Evolutionary conservation across 2,888 invertebrate species (phyloP), one percentile per base, ranked within the genome.

Genomic region (Steromphala cineraria): DNA sequence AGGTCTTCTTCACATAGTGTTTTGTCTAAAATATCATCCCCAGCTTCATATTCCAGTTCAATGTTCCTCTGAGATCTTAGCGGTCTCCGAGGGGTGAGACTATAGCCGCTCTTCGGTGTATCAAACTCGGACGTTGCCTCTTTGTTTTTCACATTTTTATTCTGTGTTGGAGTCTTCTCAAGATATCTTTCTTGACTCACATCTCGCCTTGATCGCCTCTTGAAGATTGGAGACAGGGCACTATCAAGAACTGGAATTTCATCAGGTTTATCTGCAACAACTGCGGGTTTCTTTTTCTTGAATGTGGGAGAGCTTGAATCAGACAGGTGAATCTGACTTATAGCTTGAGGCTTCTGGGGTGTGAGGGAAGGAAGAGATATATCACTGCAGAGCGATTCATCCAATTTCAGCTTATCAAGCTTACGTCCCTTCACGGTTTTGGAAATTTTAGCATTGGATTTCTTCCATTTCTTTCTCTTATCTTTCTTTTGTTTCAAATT

Each of bases 41-140:
- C 40, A 0, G 52, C 21, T 17, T 80, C 36, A n/a, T 77, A 21
- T 67, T 67, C 67, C 13, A 24, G 40, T 10, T 76, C 67, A 55
- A 19, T 24, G 7, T 83, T 85, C 82, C 83, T 83, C 31, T 75
- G 67, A 75, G 67, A 80, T 71, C 78, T 67, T 2, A 82, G 67
- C 8, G 46, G 53, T 56, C 80, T 79, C 52, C 83, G 76, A 8
- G 83, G 82, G 24, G 82, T 82, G 8, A 21, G 75, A 67, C 85
- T 83, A 67, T 81, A 31, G n/a, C 62, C 75, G 36, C 53, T 56
- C 52, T 53, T 74, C 52, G 31, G 75, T 15, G 17, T 75, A 19
- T 75, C 75, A 21, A 21, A 19, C 19, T 75, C 52, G 10, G 40
- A 15, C 5, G 21, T 19, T 21, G 2, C 75, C 8, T 75, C 24